Evolutionary conservation across 1,140 invertebrate species (phyloP), one percentile per base, ranked within the genome.

Genomic region (Asbolus verrucosus): DNA sequence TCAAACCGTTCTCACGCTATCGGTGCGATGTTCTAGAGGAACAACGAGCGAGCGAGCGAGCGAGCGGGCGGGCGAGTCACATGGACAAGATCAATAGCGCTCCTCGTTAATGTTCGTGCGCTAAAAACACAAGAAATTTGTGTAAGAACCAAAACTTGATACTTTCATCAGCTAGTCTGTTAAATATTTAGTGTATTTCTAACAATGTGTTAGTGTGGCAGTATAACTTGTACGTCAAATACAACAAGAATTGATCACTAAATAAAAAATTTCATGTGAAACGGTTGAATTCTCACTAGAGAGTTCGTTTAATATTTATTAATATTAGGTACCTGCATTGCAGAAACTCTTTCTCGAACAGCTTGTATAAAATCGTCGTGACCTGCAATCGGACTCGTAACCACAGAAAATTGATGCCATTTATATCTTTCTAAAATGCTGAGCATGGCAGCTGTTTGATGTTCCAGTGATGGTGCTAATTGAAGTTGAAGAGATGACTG

Each of bases 291-390:
- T n/a, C n/a, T n/a, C 27, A 8, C 4, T 30, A 5, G 9, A 30
- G 27, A 5, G 9, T 8, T 30, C 3, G 11, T 38, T 38, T 38
- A 38, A 62, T 14, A 36, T 62, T 8, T 36, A 16, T 43, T 11
- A 62, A 27, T 11, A 69, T 71, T n/a, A n/a, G n/a, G n/a, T 79
- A 87, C 85, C 82, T 92, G 90, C 84, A 93, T 90, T 66, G 91
- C 90, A 31, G 90, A 89, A 31, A 95, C 92, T 69, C 93, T 84
- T 79, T 96, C 94, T 31, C 95, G 83, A 14, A 98, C 91, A 11
- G 94, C 94, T 80, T 96, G 93, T 67, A 97, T 92, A 79, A 98
- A 98, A 81, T 98, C 94, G 75, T 95, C 93, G 81, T 97, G 94
- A 0, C 96, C 96, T 11, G 94, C 94, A 41, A 97, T 95, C 78